Percentiles rank a stretch among this genome's conserved stretches.
Evolutionary conservation across 2,888 invertebrate genomes (phyloP).

Genomic region (Neelides folsomi): DNA sequence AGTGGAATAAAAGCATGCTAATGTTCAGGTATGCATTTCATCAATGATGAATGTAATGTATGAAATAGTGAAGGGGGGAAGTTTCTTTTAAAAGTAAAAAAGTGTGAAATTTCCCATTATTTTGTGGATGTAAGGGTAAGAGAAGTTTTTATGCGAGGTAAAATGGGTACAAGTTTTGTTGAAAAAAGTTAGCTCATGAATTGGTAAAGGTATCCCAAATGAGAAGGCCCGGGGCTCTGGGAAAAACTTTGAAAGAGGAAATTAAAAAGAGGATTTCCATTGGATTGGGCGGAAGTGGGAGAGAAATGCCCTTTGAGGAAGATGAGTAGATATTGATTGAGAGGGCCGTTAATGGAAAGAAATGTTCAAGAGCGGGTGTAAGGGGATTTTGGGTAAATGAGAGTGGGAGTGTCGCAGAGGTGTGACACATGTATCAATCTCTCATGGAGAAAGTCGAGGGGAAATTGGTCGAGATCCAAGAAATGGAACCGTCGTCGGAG

Average conservation of each 20-base stretch:
- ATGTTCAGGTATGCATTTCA: no score
- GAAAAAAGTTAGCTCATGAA: neutral
- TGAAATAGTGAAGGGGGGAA: no score
- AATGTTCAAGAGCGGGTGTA: neutral
- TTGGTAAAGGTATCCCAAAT: neutral
- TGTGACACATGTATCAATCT: constrained; percentile 24
- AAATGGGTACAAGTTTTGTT: neutral
- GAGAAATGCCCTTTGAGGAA: neutral
- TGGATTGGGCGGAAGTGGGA: constrained; percentile 8
- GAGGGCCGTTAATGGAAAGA: no score
- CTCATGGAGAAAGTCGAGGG: constrained; percentile 19
- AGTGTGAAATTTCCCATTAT: no score
- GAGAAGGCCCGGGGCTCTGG: constrained; percentile 6
- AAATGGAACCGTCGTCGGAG: constrained; percentile 14
- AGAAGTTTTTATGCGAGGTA: neutral
- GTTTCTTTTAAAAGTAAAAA: no score
- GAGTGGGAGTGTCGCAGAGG: neutral
- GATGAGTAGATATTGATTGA: neutral
- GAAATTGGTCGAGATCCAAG: constrained; percentile 30
- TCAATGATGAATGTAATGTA: no score
- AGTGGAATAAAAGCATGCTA: no score
- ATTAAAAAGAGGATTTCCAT: constrained; percentile 18
- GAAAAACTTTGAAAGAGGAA: constrained; percentile 8
- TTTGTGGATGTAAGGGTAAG: neutral
- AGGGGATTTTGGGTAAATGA: constrained; percentile 16